Percentiles rank a stretch among this genome's conserved stretches.
These are phyloP conservation scores for Potamarius usumacintae DNA, from an alignment of 2,113 vertebrate genomes.

Conservation along the genomic window DNA sequence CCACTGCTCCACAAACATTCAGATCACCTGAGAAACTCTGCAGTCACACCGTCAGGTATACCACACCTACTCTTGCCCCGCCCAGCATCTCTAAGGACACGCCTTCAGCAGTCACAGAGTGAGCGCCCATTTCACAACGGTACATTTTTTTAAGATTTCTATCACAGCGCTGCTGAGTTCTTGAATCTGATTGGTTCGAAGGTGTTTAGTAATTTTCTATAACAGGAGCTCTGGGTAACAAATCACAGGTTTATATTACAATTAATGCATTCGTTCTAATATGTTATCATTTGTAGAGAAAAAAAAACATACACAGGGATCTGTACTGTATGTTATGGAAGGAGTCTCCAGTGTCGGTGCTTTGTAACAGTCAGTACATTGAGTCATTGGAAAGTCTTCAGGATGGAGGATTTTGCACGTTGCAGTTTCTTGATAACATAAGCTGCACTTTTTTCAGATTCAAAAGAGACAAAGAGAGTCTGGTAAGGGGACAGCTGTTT, in stretches of 20 bases:
- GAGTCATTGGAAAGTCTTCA: neutral
- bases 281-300: neutral
- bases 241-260: neutral
- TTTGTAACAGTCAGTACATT: neutral
- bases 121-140: neutral
- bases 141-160: neutral
- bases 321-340: neutral
- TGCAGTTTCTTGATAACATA: no score
- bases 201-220: neutral
- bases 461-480: neutral
- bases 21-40: neutral
- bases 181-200: neutral
- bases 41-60: neutral
- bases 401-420: neutral
- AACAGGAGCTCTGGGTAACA: neutral
- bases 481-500: neutral
- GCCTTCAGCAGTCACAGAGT: slow-evolving; percentile 25
- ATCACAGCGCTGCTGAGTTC: neutral
- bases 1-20: slow-evolving; percentile 47
- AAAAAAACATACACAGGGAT: neutral
- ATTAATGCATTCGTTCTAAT: neutral
- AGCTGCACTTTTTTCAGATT: neutral
- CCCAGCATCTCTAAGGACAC: slow-evolving; percentile 2
- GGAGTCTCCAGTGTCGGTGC: neutral
- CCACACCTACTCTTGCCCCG: slow-evolving; percentile 42